Evolutionary conservation across 2,113 vertebrate genomes (phyloP).

Genomic region (Cynocephalus volans): DNA sequence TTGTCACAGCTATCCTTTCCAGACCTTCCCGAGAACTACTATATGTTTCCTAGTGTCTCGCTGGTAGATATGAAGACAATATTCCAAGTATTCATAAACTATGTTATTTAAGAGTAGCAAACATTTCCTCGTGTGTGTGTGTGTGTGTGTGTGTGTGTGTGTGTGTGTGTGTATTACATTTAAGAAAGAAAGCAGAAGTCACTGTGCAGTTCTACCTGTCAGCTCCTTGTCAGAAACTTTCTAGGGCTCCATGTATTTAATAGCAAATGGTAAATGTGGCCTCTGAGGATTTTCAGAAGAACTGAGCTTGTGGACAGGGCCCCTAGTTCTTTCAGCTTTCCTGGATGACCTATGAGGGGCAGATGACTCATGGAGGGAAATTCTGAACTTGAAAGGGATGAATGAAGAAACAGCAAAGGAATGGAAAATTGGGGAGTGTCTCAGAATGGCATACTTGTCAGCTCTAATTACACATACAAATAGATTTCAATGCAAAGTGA

Average conservation of each 20-base stretch:
- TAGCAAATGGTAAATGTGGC: not conserved
- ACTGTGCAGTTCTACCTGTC: not conserved
- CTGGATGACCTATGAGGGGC: not conserved
- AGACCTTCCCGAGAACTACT: not conserved
- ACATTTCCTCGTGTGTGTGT: not conserved
- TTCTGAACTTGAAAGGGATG: not conserved
- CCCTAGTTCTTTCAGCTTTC: not conserved
- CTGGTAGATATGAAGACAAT: not conserved
- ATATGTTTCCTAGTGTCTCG: not conserved
- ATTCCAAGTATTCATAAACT: not conserved
- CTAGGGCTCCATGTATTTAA: not conserved
- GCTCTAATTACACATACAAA: constrained; percentile 51
- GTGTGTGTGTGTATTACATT: not conserved
- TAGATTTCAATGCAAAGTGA: constrained; percentile 45
- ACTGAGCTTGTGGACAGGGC: not conserved
- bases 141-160: not conserved
- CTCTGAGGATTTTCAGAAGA: not conserved
- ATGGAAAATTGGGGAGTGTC: not conserved
- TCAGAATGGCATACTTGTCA: not conserved
- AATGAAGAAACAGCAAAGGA: not conserved
- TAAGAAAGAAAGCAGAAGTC: constrained; percentile 33
- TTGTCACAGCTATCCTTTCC: not conserved
- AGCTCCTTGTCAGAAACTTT: not conserved
- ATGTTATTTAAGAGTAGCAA: constrained; percentile 19
- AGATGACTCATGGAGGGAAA: not conserved